phyloP scores from a whole-genome alignment of 2,797 vertebrate genomes.

The Calcarius lapponicus region DNA sequence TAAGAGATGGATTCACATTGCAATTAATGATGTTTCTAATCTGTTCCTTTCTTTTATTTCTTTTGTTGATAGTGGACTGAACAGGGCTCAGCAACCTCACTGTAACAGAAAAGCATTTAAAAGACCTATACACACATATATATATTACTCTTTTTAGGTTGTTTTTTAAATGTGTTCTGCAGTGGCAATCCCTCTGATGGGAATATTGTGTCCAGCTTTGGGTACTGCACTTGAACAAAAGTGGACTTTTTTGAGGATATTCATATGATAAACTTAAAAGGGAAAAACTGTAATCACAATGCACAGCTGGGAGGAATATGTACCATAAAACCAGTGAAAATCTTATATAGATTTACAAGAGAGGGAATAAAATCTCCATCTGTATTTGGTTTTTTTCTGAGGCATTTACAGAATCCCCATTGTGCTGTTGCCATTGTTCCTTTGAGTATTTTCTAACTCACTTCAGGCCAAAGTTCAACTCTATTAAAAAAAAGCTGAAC shows the following conservation, averaged over 20 bases:
- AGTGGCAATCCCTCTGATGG: background rate
- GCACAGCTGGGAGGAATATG: background rate
- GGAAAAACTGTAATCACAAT: background rate
- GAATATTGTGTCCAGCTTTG: background rate
- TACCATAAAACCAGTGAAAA: background rate
- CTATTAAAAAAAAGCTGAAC: background rate
- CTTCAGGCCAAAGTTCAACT: background rate
- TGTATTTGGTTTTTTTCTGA: background rate
- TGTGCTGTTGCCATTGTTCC: background rate
- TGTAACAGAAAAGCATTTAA: background rate
- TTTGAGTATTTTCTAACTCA: background rate
- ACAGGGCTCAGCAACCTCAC: background rate
- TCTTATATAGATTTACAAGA: background rate
- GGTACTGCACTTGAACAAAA: background rate
- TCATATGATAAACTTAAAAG: background rate
- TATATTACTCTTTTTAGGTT: background rate
- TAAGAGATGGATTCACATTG: background rate
- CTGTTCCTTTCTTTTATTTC: background rate
- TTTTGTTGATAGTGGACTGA: background rate
- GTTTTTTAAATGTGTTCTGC: background rate
- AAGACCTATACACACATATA: background rate
- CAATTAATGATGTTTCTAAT: background rate
- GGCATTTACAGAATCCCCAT: background rate
- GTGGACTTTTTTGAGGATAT: background rate
- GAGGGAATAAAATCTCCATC: background rate